Evolutionary conservation across 1,140 invertebrate genomes (phyloP).

Genomic region (Trichonephila clavata): DNA sequence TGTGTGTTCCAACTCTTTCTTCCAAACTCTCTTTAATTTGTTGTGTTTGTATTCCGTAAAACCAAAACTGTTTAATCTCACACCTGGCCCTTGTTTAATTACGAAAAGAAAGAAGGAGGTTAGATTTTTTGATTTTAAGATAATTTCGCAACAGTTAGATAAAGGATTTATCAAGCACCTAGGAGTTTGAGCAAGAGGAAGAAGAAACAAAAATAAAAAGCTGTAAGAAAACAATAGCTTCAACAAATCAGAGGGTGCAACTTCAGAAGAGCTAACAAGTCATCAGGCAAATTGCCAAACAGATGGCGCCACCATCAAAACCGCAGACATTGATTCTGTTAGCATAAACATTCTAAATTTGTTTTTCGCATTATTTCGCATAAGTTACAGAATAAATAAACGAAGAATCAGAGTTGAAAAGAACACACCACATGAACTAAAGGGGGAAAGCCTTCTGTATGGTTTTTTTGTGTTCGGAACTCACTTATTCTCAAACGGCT

Average conservation of each 20-base stretch:
- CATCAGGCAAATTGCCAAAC: constrained; percentile 40
- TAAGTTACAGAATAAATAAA: neutral
- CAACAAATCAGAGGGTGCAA: neutral
- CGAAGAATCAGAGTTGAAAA: neutral
- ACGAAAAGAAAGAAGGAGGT: neutral
- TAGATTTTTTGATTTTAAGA: neutral
- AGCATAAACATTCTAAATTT: constrained; percentile 3
- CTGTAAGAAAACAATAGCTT: neutral
- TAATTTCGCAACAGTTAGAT: neutral
- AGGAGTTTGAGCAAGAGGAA: neutral
- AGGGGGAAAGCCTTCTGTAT: neutral
- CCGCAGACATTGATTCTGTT: constrained; percentile 42
- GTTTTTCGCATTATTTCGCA: constrained; percentile 8
- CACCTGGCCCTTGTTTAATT: neutral
- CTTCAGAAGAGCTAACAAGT: neutral
- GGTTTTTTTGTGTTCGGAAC: neutral
- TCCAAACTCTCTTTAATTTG: neutral
- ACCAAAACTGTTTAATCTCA: neutral
- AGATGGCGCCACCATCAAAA: constrained; percentile 54
- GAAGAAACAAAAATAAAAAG: neutral
- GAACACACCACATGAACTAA: neutral
- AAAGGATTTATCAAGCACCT: neutral
- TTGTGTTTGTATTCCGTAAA: neutral
- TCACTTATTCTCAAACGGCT: too few relatives aligned
- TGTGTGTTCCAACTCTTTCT: neutral